Base-by-base conservation (phyloP, 2,113 vertebrate genomes). In the Campylomormyrus tamandua region DNA sequence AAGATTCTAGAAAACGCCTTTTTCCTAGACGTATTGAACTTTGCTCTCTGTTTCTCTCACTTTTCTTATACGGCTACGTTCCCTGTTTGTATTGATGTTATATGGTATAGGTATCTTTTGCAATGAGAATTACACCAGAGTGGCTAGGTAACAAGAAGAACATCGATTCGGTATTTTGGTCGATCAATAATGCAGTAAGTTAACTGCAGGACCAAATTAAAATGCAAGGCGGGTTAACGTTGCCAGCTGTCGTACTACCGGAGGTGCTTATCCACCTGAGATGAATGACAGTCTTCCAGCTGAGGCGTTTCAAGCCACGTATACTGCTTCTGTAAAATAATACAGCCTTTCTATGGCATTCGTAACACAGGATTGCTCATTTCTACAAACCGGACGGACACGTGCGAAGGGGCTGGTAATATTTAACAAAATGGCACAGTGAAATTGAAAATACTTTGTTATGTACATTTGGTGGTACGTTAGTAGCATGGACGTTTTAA, bases 141-240 rank as follows among this genome's bases (percentile, higher is more conserved):
- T 95, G 94, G 95, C 93, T 95, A 95, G 95, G 94, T 95, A 95
- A 96, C 96, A 96, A 96, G 94, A 96, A 95, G 95, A 95, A 95
- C 94, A 96, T 96, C 95, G 96, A 96, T 96, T 96, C 94, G 95
- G 94, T 94, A 95, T 95, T 95, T 95, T 96, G 93, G 95, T 93
- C 95, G 95, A 96, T 96, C 96, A 96, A 96, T 96, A 96, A 96
- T 95, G 95, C 96, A 96, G 96, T 95, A 95, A 95, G 95, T 96
- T 96, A 95, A 48, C 95, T 96, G 94, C 93, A 94, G 95, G 95
- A 95, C 94, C 94, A 96, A 96, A 96, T 96, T 96, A 95, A 95
- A 96, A 95, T 96, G 95, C 95, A 95, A 95, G 94, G 94, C 94
- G 94, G 94, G 94, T 95, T 94, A 93, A 94, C 92, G 91, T 93